phyloP scores from a whole-genome alignment of 2,797 vertebrate genomes.

The Oreortyx pictus region DNA sequence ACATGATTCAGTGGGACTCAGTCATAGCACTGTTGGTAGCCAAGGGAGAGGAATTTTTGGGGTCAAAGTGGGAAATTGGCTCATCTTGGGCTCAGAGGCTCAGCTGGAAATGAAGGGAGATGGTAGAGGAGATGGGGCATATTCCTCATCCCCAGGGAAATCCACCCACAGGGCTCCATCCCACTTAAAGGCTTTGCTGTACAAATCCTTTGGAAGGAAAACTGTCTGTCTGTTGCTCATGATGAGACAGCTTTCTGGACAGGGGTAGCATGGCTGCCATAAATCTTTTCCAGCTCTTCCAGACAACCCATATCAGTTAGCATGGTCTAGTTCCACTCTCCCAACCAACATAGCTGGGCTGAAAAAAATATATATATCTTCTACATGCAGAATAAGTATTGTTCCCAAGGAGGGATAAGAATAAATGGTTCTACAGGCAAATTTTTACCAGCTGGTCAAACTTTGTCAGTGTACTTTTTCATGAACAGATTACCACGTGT shows the following conservation, averaged over 20 bases:
- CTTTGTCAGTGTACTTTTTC: background rate
- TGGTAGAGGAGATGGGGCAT: background rate
- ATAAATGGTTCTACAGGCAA: slow-evolving; percentile 25
- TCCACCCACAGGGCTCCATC: background rate
- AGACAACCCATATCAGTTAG: background rate
- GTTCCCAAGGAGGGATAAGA: slow-evolving; percentile 4
- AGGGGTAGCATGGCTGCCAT: background rate
- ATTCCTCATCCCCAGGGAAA: background rate
- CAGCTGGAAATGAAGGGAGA: background rate
- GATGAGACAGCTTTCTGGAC: background rate
- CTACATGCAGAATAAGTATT: background rate
- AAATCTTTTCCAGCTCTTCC: slow-evolving; percentile 23
- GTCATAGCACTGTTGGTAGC: background rate
- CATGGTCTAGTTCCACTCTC: background rate
- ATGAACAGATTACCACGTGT: background rate
- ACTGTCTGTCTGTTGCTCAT: background rate
- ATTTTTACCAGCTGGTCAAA: slow-evolving; percentile 51
- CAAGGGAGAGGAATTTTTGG: background rate
- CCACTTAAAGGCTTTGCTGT: background rate
- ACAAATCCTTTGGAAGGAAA: background rate
- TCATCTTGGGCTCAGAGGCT: background rate
- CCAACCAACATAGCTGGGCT: background rate
- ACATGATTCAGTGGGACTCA: background rate
- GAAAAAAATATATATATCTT: background rate
- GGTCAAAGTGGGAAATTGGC: background rate